A percentile compares a stretch with the other conserved stretches of the same genome.
These are phyloP conservation scores for Cuculus canorus DNA, from an alignment of 2,797 vertebrate genomes.

Conservation along the genomic window DNA sequence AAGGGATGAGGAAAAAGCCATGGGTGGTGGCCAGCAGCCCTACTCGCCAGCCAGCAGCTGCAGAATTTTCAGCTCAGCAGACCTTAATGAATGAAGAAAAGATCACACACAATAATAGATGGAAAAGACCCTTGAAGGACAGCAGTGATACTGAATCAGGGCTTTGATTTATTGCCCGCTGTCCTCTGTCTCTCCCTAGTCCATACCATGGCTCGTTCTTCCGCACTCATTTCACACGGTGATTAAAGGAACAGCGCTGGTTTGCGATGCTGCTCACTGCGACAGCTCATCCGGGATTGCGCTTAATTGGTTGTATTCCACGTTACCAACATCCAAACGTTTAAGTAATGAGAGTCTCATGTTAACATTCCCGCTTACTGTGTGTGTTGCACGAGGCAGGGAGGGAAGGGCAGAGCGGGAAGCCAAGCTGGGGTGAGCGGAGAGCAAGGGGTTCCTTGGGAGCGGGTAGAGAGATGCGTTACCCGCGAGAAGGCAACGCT, in stretches of 20 bases:
- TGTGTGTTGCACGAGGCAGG: not conserved
- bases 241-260: not conserved
- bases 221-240: not conserved
- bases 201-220: accelerated
- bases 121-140: not conserved
- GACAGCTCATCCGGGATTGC: not conserved
- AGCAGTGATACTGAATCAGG: not conserved
- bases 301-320: not conserved
- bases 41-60: conserved; percentile 3
- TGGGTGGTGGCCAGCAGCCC: conserved; percentile 32
- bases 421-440: not conserved
- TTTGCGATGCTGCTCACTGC: not conserved
- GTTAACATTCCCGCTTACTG: not conserved
- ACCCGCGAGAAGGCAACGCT: not conserved
- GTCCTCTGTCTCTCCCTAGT: not conserved
- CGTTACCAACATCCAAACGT: not conserved
- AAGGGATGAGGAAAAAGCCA: not conserved
- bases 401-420: not conserved
- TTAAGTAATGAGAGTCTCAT: not conserved
- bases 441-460: accelerated
- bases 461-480: not conserved
- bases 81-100: not conserved
- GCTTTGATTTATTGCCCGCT: not conserved
- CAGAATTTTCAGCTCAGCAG: not conserved
- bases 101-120: not conserved